Evolutionary conservation across 2,888 invertebrate genomes (phyloP).

Genomic region (Campopleginae sp.): DNA sequence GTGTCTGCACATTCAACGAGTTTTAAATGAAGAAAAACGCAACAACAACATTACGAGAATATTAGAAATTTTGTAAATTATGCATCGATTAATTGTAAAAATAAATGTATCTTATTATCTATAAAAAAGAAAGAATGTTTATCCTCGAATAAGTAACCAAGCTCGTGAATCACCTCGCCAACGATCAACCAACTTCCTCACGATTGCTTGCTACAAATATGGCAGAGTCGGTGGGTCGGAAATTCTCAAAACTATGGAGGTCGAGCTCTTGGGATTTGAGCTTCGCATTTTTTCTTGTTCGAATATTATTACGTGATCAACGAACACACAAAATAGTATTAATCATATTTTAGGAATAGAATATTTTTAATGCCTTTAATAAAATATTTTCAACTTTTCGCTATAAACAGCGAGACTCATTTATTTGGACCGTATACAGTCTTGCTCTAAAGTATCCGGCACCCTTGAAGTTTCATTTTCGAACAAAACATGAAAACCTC

Average conservation of each 20-base stretch:
- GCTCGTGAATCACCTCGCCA: slow-evolving; percentile 26
- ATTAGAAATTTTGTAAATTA: slow-evolving; percentile 51
- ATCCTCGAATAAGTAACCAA: background rate
- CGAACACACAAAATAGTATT: slow-evolving; percentile 29
- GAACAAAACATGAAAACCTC: no score
- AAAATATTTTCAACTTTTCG: slow-evolving; percentile 75
- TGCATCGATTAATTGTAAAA: slow-evolving; percentile 37
- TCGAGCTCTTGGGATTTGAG: background rate
- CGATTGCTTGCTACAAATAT: background rate
- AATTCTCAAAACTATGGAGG: background rate
- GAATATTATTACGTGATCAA: background rate
- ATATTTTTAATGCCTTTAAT: slow-evolving; percentile 75
- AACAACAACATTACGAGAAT: background rate
- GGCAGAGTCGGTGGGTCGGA: background rate
- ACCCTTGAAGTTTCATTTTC: no score
- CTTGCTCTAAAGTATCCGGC: no score
- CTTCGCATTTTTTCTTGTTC: background rate
- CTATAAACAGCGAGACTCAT: slow-evolving; percentile 64
- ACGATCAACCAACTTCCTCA: slow-evolving; percentile 3
- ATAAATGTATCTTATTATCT: slow-evolving; percentile 28
- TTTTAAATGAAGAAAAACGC: slow-evolving; percentile 10
- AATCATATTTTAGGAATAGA: slow-evolving; percentile 69
- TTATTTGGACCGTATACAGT: background rate
- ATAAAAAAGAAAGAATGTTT: slow-evolving; percentile 2
- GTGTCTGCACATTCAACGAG: slow-evolving; percentile 6